Conservation (phyloP, 2,888 invertebrate species). For the Sesamia inferens region DNA sequence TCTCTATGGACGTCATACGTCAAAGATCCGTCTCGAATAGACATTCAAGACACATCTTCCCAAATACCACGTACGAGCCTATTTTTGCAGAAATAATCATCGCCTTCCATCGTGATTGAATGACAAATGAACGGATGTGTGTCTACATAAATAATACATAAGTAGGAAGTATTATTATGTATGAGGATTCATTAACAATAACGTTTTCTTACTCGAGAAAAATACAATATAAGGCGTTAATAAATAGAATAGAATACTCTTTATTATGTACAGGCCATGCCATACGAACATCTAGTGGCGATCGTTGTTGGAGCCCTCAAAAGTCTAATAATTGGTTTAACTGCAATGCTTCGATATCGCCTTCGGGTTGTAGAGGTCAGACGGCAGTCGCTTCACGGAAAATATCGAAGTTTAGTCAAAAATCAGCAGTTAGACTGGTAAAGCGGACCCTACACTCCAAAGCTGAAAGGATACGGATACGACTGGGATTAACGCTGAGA, state of each 20-base stretch:
- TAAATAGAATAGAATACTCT: constrained; percentile 6
- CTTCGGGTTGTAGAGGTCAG: too few species aligned
- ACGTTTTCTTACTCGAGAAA: background rate
- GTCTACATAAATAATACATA: constrained; percentile 22
- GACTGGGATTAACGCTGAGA: too few species aligned
- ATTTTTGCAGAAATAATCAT: constrained; percentile 38
- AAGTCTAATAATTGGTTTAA: too few species aligned
- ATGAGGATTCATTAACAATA: constrained; percentile 27
- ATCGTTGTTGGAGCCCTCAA: too few species aligned
- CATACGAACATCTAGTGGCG: too few species aligned
- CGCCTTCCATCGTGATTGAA: constrained; percentile 27
- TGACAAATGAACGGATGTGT: constrained; percentile 27
- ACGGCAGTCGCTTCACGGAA: too few species aligned
- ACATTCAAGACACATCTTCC: constrained; percentile 24
- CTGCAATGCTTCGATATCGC: too few species aligned
- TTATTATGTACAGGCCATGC: too few species aligned
- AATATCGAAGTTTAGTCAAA: too few species aligned
- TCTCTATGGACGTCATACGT: background rate
- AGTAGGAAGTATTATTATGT: background rate
- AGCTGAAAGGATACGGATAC: too few species aligned
- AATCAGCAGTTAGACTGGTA: too few species aligned
- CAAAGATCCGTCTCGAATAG: background rate
- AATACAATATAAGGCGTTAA: background rate
- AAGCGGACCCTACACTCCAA: too few species aligned
- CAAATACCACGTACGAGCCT: background rate